phyloP scores from a whole-genome alignment of 2,797 vertebrate species.

The Chrysocyon brachyurus region DNA sequence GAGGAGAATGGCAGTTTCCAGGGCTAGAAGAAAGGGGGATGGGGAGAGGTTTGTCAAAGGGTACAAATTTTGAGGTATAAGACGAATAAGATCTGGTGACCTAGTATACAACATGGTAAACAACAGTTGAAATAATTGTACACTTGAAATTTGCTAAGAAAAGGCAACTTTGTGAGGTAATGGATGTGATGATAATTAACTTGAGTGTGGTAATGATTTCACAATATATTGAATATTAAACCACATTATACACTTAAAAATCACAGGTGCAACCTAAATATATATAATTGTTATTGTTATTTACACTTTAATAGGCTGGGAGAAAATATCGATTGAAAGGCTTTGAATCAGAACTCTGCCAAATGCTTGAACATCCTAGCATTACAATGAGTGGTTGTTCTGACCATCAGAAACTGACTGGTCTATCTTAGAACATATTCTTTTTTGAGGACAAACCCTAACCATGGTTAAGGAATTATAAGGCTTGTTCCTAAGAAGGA shows the following conservation, averaged over 20 bases:
- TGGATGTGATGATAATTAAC: not conserved
- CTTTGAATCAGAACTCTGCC: not conserved
- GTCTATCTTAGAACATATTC: not conserved
- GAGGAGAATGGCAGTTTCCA: not conserved
- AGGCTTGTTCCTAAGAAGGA: not conserved
- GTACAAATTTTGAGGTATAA: not conserved
- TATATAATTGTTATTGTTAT: not conserved
- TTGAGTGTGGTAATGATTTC: not conserved
- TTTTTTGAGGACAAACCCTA: not conserved
- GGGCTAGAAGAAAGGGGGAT: too few relatives aligned
- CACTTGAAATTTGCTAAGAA: not conserved
- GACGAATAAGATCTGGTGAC: not conserved
- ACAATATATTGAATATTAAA: not conserved
- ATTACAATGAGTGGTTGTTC: not conserved
- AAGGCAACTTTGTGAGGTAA: not conserved
- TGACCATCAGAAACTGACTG: not conserved
- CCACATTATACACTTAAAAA: not conserved
- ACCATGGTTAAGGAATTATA: not conserved
- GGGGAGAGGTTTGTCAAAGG: not conserved
- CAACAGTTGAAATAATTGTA: not conserved
- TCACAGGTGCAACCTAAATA: not conserved
- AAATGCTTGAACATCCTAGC: not conserved
- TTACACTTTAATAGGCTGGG: not conserved
- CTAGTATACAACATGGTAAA: not conserved
- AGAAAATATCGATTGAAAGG: not conserved